phyloP scores from a whole-genome alignment of 2,797 vertebrate genomes.

The Psittacula echo region DNA sequence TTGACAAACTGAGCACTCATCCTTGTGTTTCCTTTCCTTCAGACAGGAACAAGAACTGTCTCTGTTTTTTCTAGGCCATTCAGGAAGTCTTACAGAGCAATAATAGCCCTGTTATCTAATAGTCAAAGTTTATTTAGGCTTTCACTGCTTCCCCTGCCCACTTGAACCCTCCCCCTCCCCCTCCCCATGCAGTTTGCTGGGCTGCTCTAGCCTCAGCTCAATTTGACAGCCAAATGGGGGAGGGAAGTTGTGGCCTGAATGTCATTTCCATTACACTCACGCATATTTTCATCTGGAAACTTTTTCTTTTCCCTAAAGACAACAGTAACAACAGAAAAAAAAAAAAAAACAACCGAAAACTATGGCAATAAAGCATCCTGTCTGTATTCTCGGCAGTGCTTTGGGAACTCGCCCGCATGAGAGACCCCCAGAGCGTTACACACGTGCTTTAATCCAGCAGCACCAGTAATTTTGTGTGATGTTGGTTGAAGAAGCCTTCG shows the following conservation, averaged over 20 bases:
- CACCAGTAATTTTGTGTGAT: neutral
- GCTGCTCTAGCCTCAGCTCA: neutral
- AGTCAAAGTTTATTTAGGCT: slow-evolving; percentile 78
- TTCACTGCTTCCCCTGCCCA: slow-evolving; percentile 70
- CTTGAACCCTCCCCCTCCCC: slow-evolving; percentile 25
- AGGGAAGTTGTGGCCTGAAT: neutral
- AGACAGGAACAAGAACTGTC: slow-evolving; percentile 63
- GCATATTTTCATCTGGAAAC: slow-evolving; percentile 37
- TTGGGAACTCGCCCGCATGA: neutral
- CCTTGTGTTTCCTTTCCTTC: slow-evolving; percentile 37
- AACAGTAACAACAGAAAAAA: neutral
- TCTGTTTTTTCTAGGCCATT: slow-evolving; percentile 74
- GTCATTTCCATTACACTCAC: slow-evolving; percentile 41
- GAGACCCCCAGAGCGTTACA: rapidly evolving
- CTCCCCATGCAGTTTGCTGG: neutral
- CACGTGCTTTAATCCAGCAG: neutral
- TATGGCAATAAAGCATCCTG: neutral
- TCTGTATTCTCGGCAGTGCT: neutral
- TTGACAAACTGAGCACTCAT: neutral
- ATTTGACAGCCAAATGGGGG: slow-evolving; percentile 5
- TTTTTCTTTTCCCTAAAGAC: neutral
- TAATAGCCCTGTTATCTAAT: slow-evolving; percentile 79
- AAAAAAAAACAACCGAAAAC: neutral
- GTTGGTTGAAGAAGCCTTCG: neutral
- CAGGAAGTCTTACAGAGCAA: slow-evolving; percentile 80